Conservation (phyloP, 2,797 vertebrate species). For the Poliocrania exsul region DNA sequence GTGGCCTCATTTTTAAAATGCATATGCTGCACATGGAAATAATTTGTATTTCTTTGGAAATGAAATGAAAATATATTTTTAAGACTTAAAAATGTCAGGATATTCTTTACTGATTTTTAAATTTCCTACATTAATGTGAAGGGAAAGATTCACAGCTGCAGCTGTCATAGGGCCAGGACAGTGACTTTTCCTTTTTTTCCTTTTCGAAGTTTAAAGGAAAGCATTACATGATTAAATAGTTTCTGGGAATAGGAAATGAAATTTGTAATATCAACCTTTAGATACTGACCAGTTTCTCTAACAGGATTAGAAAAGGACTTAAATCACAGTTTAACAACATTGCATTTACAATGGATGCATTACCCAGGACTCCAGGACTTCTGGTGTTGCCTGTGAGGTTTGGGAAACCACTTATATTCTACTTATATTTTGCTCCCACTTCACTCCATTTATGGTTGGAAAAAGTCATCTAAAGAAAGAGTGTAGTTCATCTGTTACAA, state of each 20-base stretch:
- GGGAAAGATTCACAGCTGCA: neutral
- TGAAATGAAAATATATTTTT: slow-evolving; percentile 39
- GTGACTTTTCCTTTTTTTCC: neutral
- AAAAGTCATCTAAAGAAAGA: neutral
- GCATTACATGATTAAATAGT: neutral
- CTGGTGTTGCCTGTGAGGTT: neutral
- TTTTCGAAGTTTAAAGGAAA: neutral
- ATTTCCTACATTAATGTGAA: neutral
- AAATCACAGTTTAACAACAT: neutral
- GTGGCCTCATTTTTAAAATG: slow-evolving; percentile 14
- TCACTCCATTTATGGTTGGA: neutral
- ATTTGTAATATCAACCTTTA: neutral
- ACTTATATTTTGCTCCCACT: neutral
- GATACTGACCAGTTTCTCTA: neutral
- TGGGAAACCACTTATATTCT: neutral
- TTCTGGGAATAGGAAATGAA: neutral
- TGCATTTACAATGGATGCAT: neutral
- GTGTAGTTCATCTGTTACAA: neutral
- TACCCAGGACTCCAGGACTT: neutral
- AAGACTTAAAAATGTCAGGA: slow-evolving; percentile 34
- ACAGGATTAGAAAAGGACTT: neutral
- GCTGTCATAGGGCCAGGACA: neutral
- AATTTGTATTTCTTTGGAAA: slow-evolving; percentile 15
- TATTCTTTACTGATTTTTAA: slow-evolving; percentile 10
- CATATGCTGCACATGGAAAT: slow-evolving; percentile 28